Base-by-base conservation (phyloP, 2,113 vertebrate genomes). In the Peucedramus taeniatus region DNA sequence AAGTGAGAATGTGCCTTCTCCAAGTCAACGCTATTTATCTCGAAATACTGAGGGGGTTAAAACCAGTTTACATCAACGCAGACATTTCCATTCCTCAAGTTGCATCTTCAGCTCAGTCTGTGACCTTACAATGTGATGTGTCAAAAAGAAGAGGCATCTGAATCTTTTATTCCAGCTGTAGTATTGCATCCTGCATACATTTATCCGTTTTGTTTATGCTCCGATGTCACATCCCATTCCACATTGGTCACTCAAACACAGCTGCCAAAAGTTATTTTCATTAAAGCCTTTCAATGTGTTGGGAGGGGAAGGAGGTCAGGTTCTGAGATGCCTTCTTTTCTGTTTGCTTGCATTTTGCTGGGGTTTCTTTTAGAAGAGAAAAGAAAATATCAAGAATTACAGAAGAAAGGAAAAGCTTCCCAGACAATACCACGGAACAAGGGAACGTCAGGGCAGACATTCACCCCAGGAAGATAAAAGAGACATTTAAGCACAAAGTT, bases 261-360 rank as follows among this genome's bases (percentile, higher is more conserved):
- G 94, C 94, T 97, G 97, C 88, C 94, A 95, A 88, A 86, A 95
- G 89, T 92, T 79, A 96, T 97, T 97, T 97, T 95, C 95, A 97
- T 97, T 97, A 97, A 92, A 96, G 93, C 72, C 94, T 92, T 94
- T 93, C 94, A 94, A 35, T 71, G 63, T 30, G 74, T 90, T 92
- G 86, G 91, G 75, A 63, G 74, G 28, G 51, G 75, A 90, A 72
- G n/a, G 50, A 87, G 77, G 91, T 94, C 88, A 83, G 85, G 30
- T 69, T 69, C 39, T 70, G 85, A 56, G 60, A 59, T 22, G 47
- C 86, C 69, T 81, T 39, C 80, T 63, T 77, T 85, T 95, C 60
- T 86, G 54, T 95, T 71, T 92, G 83, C 83, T 95, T 92, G 89
- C 30, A 24, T 92, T 95, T 81, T 74, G 44, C 56, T 63, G 22